Evolutionary conservation across 2,113 vertebrate species (phyloP).

Genomic region (Ceyx cyanopectus): DNA sequence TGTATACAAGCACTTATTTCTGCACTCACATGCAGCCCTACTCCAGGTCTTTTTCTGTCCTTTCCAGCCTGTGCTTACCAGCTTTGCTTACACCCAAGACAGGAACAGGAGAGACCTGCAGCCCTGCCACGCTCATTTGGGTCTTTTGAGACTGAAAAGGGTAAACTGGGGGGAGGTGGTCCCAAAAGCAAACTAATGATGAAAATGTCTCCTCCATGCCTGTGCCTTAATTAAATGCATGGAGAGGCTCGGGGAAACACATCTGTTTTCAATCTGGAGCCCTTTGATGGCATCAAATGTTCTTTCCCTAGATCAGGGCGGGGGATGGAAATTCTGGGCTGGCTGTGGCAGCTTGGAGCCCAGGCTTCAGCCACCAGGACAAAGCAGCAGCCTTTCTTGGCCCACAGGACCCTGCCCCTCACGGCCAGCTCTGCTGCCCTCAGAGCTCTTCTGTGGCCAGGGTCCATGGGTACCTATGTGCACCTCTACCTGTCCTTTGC

Average conservation of each 20-base stretch:
- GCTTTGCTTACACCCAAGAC: not conserved
- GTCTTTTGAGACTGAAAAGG: conserved; percentile 69
- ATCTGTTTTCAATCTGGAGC: conserved; percentile 97
- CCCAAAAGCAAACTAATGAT: conserved; percentile 85
- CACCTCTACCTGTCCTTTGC: not conserved
- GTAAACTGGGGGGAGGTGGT: conserved; percentile 66
- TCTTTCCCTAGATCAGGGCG: conserved; percentile 89
- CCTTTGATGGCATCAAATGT: conserved; percentile 99
- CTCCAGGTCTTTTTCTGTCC: not conserved
- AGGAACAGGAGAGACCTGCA: conserved; percentile 13
- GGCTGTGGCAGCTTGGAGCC: conserved; percentile 85
- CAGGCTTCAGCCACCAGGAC: conserved; percentile 78
- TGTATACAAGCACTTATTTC: rapidly evolving
- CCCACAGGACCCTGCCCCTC: not conserved
- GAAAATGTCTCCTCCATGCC: conserved; percentile 90
- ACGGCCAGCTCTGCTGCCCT: not conserved
- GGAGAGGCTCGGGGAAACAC: conserved; percentile 90
- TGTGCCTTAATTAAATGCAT: conserved; percentile 98
- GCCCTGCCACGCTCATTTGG: conserved; percentile 2
- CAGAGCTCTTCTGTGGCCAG: rapidly evolving
- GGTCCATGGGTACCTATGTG: not conserved
- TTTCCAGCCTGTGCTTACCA: not conserved
- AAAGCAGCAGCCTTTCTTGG: conserved; percentile 53
- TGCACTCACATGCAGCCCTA: rapidly evolving
- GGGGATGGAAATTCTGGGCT: conserved; percentile 89